Evolutionary conservation across 2,113 vertebrate genomes (phyloP), one percentile per base, ranked within the genome.

Genomic region (Calyptomena viridis): DNA sequence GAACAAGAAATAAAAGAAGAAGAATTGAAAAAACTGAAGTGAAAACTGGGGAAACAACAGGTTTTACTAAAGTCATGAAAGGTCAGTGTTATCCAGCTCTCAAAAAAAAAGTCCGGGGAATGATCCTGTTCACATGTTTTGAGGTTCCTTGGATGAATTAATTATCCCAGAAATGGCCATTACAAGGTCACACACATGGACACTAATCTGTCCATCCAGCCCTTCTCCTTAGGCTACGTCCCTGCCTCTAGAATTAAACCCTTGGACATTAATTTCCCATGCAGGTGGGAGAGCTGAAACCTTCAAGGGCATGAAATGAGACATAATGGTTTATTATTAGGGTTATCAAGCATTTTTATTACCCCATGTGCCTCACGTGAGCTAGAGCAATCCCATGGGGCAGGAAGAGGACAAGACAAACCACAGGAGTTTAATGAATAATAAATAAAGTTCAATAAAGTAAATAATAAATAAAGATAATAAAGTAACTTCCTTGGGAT

Each of bases 311-410:
- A 69, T 40, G 16, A 22, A 60, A 30, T 3, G 15, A 28, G 37
- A 58, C 16, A 4, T 14, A 11, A 7, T 18, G 17, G 12, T 47
- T 59, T 12, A 4, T 12, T 10, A 8, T 7, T 28, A 13, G 11
- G 8, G 5, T 31, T 47, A 21, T 49, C 35, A 14, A 42, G 27
- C 39, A 63, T 31, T 33, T 11, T 17, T 47, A 8, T 33, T 46
- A 11, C 53, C 30, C 20, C n/a, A n/a, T n/a, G n/a, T n/a, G 52
- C 40, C 24, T 76, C 18, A 3, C 0, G 1, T 14, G 30, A 42
- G 37, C 56, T 47, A 3, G 0, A 0, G 3, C 23, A 80, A 56
- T 14, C 2, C 1, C 23, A 3, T 6, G 7, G 39, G 42, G 40
- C 60, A 56, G 25, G 11, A 23, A 85, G 69, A 83, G 64, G 68